Base-by-base conservation (phyloP, 2,797 vertebrate genomes). In the Bufotes viridis region DNA sequence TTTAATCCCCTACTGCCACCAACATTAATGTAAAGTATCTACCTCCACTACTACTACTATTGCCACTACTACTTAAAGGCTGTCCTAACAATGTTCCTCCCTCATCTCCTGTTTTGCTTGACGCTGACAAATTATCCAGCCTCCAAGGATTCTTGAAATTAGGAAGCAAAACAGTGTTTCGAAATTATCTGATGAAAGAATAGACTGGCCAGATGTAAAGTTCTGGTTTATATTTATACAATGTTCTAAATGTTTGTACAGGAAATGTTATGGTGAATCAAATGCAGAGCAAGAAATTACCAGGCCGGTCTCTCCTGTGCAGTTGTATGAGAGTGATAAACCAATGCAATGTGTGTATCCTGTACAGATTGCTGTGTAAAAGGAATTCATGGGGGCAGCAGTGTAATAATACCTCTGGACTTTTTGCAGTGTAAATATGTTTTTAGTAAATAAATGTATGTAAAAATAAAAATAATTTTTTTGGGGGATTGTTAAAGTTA, bases 371-470 rank as follows among this genome's bases (percentile, higher is more conserved):
- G 8, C 74, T 89, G 17, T 75, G 63, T 87, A 87, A 26, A 78
- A 65, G 14, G 18, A 74, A 90, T 90, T 90, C 88, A 80, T 92
- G 92, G 92, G 93, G 70, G 91, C 93, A 42, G 61, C 26, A 55
- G 82, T 93, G 91, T 93, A 69, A 70, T 69, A 70, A 91, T 92
- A 88, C 93, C 93, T 93, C 88, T 93, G 90, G 91, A 91, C 94
- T 94, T 96, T 88, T 96, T 95, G 94, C 94, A 95, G 91, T 97
- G 96, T 97, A 96, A 94, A 96, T 93, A 92, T 93, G 42, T 92
- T 96, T 97, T 97, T 97, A 96, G 95, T 96, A 96, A 97, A 97
- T 96, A 96, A 97, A 97, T 93, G 94, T 82, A 90, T 94, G 92
- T 94, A 96, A 94, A 96, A 93, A n/a, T n/a, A n/a, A n/a, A n/a